phyloP scores from a whole-genome alignment of 2,888 invertebrate species.

The Hypsopygia costalis region DNA sequence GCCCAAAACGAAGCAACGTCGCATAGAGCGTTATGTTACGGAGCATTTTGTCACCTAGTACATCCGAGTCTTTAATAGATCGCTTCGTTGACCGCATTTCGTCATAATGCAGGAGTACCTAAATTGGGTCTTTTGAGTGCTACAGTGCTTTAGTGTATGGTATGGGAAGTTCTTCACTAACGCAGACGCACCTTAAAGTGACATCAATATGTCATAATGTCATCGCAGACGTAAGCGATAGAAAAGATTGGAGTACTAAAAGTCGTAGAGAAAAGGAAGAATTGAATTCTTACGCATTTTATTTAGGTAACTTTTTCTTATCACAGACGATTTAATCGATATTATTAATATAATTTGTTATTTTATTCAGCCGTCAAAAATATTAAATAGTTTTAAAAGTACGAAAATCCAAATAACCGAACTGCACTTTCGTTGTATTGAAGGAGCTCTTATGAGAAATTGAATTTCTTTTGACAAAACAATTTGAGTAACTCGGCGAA shows the following conservation, averaged over 20 bases:
- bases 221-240: too few species aligned
- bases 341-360: conserved; percentile 20
- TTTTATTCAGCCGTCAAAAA: conserved; percentile 47
- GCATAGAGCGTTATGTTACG: too few species aligned
- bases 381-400: conserved; percentile 45
- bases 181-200: too few species aligned
- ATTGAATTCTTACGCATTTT: conserved; percentile 46
- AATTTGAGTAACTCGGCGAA: background rate
- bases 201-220: too few species aligned
- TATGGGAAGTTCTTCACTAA: background rate
- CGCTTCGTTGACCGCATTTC: too few species aligned
- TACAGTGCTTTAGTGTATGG: too few species aligned
- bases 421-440: conserved; percentile 33
- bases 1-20: too few species aligned
- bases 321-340: conserved; percentile 44
- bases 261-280: background rate
- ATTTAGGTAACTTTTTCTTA: conserved; percentile 47
- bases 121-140: too few species aligned
- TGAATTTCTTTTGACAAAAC: conserved; percentile 8
- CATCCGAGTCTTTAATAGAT: too few species aligned
- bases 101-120: too few species aligned
- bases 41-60: too few species aligned
- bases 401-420: conserved; percentile 19
- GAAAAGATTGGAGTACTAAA: too few species aligned
- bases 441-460: conserved; percentile 9